Percentiles rank a stretch among this genome's conserved stretches.
Conservation (phyloP, 1,140 invertebrate genomes). For the Brachionus paranguensis region DNA sequence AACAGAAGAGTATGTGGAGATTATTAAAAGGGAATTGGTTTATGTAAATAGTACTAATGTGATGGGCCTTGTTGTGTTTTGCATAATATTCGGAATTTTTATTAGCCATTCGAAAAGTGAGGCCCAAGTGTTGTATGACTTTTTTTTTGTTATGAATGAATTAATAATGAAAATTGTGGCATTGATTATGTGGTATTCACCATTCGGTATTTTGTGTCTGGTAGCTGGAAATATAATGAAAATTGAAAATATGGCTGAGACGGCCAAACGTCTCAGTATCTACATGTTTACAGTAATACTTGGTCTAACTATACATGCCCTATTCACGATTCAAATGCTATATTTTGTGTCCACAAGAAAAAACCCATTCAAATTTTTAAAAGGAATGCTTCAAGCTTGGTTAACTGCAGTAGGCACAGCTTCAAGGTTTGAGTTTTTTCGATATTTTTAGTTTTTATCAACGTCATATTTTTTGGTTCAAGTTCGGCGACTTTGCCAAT, state of each 20-base stretch:
- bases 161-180: slow-evolving; percentile 56
- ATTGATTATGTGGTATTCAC: slow-evolving; percentile 64
- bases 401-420: slow-evolving; percentile 56
- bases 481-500: slow-evolving; percentile 84
- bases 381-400: slow-evolving; percentile 59
- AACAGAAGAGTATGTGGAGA: not conserved
- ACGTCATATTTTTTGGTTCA: slow-evolving; percentile 54
- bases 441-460: too few species aligned
- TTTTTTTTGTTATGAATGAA: slow-evolving; percentile 58
- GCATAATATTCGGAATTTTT: slow-evolving; percentile 59
- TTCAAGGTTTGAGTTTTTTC: slow-evolving; percentile 34
- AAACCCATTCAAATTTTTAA: slow-evolving; percentile 58
- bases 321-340: slow-evolving; percentile 70
- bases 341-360: slow-evolving; percentile 57
- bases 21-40: slow-evolving; percentile 1
- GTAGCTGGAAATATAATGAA: slow-evolving; percentile 71
- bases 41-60: slow-evolving; percentile 35
- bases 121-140: slow-evolving; percentile 56
- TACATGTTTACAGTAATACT: slow-evolving; percentile 61
- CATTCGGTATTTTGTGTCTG: slow-evolving; percentile 81
- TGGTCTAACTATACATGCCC: slow-evolving; percentile 79
- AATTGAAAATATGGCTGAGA: slow-evolving; percentile 34
- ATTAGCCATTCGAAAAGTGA: slow-evolving; percentile 54
- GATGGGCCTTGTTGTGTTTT: slow-evolving; percentile 57
- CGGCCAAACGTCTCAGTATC: slow-evolving; percentile 4